Evolutionary conservation across 2,113 vertebrate species (phyloP).

Genomic region (Athene cunicularia): DNA sequence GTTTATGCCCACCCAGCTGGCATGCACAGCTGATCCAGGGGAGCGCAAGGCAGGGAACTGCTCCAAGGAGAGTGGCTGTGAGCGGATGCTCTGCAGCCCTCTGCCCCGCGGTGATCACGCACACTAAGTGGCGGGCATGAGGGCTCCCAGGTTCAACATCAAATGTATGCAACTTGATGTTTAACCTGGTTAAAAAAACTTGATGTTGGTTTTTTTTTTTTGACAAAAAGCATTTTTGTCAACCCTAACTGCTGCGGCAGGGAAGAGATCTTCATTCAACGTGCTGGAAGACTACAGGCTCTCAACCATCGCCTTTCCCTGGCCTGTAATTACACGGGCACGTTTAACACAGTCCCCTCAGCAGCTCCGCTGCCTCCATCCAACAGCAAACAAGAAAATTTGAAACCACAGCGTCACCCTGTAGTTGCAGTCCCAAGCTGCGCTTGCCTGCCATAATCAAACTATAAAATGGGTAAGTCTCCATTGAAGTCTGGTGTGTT

Average conservation of each 20-base stretch:
- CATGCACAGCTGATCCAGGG: not conserved
- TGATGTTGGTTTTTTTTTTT: too few species aligned
- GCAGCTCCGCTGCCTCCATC: not conserved
- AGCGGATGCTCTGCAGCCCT: not conserved
- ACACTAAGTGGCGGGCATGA: not conserved
- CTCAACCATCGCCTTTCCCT: not conserved
- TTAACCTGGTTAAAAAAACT: too few species aligned
- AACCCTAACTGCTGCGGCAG: not conserved
- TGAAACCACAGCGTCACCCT: not conserved
- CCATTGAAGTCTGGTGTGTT: not conserved
- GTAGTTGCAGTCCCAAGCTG: not conserved
- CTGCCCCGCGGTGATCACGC: not conserved
- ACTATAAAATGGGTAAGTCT: not conserved
- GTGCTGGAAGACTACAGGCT: not conserved
- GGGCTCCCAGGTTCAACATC: not conserved
- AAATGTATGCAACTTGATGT: not conserved
- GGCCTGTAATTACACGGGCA: not conserved
- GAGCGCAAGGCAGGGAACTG: not conserved
- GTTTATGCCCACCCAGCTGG: not conserved
- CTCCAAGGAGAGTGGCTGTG: not conserved
- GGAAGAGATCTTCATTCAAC: not conserved
- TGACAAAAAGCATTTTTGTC: not conserved
- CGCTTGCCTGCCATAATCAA: not conserved
- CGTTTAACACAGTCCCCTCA: not conserved
- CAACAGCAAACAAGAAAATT: not conserved